A percentile compares a stretch with the other conserved stretches of the same genome.
phyloP scores from a whole-genome alignment of 2,888 invertebrate species.

The Cheilosia urbana region DNA sequence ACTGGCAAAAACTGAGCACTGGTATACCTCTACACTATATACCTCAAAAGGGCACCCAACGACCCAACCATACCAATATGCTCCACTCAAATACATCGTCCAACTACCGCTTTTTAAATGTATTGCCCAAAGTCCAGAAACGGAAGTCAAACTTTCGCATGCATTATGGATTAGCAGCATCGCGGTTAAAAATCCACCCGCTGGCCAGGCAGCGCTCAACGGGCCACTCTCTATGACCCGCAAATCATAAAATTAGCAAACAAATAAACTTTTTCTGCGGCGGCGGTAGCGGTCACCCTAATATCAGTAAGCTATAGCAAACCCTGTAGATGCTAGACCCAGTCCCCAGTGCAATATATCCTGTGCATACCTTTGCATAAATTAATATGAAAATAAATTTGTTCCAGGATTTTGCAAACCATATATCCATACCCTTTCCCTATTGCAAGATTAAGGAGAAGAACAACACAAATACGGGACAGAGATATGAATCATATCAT shows the following conservation, averaged over 20 bases:
- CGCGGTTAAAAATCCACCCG: conserved; percentile 32
- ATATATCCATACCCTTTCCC: background rate
- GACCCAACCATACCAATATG: too few species aligned
- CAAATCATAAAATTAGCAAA: conserved; percentile 69
- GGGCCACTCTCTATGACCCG: conserved; percentile 54
- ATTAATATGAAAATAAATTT: conserved; percentile 73
- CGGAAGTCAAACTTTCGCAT: conserved; percentile 59
- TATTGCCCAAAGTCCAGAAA: background rate
- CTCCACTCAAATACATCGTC: too few species aligned
- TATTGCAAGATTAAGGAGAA: conserved; percentile 12
- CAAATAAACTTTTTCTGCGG: conserved; percentile 56
- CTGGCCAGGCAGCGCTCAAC: conserved; percentile 4
- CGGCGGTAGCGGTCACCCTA: background rate
- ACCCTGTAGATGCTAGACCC: background rate
- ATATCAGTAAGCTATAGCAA: background rate
- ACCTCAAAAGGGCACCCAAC: too few species aligned
- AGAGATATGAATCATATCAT: conserved; percentile 9
- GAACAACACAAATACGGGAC: background rate
- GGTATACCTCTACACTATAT: too few species aligned
- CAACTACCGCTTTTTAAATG: background rate
- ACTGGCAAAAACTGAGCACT: too few species aligned
- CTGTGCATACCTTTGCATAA: conserved; percentile 72
- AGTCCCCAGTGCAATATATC: conserved; percentile 59
- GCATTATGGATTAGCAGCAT: conserved; percentile 59
- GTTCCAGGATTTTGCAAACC: conserved; percentile 15